Percentiles rank a stretch among this genome's conserved stretches.
phyloP scores from a whole-genome alignment of 2,797 vertebrate species.

The Columba guinea region DNA sequence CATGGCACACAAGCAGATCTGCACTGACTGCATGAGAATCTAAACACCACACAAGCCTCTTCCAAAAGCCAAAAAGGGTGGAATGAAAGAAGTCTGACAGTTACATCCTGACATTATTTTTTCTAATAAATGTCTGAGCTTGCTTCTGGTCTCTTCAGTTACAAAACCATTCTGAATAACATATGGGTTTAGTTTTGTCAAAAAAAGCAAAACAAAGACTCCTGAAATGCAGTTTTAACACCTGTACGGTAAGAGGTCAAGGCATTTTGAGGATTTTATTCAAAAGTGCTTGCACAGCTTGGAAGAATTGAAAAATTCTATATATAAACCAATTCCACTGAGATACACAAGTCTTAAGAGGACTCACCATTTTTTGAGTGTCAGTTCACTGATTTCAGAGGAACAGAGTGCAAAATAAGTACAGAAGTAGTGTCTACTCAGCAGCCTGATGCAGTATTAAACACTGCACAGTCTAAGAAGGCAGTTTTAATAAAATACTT shows the following conservation, averaged over 20 bases:
- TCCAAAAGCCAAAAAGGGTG: not conserved
- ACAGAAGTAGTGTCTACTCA: not conserved
- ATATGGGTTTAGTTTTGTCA: not conserved
- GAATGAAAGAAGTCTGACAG: not conserved
- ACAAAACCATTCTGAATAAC: not conserved
- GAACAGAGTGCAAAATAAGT: not conserved
- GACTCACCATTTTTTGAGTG: not conserved
- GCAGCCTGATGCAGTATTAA: not conserved
- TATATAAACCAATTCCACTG: fast-evolving
- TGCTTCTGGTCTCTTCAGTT: conserved; percentile 14
- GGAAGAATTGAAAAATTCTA: not conserved
- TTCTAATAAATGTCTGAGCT: not conserved
- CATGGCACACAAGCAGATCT: not conserved
- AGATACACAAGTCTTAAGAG: fast-evolving
- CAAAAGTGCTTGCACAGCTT: not conserved
- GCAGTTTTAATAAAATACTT: not conserved
- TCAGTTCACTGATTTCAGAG: not conserved
- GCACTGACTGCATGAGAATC: not conserved
- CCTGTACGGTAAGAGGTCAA: not conserved
- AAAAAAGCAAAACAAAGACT: not conserved
- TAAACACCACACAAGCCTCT: not conserved
- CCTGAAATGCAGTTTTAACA: not conserved
- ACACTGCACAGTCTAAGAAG: not conserved
- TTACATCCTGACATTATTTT: not conserved
- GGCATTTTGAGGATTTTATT: not conserved